These are phyloP conservation scores for Acromyrmex heyeri DNA, from an alignment of 1,140 invertebrate genomes.

Conservation along the genomic window DNA sequence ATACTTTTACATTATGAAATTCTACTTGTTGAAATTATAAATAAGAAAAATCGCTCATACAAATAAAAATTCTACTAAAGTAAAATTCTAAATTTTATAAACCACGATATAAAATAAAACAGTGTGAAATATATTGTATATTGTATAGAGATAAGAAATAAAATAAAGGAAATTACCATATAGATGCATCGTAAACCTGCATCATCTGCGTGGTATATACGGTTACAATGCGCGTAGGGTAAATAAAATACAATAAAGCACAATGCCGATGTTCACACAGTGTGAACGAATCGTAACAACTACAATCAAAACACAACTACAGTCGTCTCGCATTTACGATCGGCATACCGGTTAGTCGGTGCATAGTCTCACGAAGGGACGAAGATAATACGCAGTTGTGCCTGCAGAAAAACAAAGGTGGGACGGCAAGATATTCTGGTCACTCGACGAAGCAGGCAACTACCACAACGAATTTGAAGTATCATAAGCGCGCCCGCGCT, in stretches of 20 bases:
- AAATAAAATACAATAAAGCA: constrained; percentile 5
- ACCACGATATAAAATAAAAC: neutral
- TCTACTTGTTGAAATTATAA: neutral
- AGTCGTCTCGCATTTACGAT: constrained; percentile 5
- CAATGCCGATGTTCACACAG: neutral
- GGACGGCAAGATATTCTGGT: constrained; percentile 46
- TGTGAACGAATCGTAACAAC: constrained; percentile 11
- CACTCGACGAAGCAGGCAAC: constrained; percentile 19
- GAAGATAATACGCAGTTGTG: constrained; percentile 4
- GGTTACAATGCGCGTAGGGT: neutral
- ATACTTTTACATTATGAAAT: too few relatives aligned
- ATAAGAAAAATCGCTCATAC: too few relatives aligned
- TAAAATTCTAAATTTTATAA: neutral
- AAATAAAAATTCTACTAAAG: neutral
- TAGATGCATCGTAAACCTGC: neutral
- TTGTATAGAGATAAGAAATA: neutral
- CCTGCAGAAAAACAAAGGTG: constrained; percentile 28
- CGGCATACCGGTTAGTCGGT: neutral
- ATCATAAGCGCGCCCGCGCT: neutral
- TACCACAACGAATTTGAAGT: constrained; percentile 29
- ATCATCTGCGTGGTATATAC: neutral
- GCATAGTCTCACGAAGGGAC: constrained; percentile 11
- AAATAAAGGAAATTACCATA: neutral
- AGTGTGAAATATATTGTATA: too few relatives aligned
- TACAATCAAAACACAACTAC: neutral